Conservation (phyloP, 1,140 invertebrate species). For the Drosophila ananassae region DNA sequence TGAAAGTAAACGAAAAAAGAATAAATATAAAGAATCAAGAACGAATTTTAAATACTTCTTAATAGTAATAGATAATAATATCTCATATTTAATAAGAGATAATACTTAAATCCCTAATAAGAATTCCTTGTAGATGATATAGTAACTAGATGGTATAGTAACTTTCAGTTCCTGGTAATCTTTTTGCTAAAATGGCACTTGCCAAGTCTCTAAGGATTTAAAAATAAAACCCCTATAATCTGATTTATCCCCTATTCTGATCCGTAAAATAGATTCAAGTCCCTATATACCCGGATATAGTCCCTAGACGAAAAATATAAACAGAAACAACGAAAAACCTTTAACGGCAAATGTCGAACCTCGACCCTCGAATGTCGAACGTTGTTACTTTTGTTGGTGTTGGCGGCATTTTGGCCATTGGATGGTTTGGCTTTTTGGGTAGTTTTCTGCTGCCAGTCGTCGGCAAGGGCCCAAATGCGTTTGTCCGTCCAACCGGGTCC, state of each 20-base stretch:
- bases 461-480: conserved; percentile 67
- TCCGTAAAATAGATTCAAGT: too few relatives aligned
- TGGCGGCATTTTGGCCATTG: conserved; percentile 27
- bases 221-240: background rate
- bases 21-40: background rate
- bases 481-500: conserved; percentile 24
- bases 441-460: conserved; percentile 21
- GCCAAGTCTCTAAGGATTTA: too few relatives aligned
- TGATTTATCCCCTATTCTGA: background rate
- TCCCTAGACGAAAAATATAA: conserved; percentile 26
- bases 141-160: background rate
- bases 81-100: background rate
- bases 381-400: conserved; percentile 18
- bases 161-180: background rate
- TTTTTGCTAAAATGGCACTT: background rate
- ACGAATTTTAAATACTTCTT: conserved; percentile 26
- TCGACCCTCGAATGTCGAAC: conserved; percentile 54
- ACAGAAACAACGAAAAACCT: conserved; percentile 62
- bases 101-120: background rate
- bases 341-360: conserved; percentile 78
- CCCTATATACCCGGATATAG: conserved; percentile 1
- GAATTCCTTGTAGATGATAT: too few relatives aligned
- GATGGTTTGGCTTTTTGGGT: conserved; percentile 22
- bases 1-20: conserved; percentile 20
- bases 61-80: background rate